Evolutionary conservation across 2,797 vertebrate species (phyloP), one percentile per base, ranked within the genome.

Genomic region (Xerus rutilus): DNA sequence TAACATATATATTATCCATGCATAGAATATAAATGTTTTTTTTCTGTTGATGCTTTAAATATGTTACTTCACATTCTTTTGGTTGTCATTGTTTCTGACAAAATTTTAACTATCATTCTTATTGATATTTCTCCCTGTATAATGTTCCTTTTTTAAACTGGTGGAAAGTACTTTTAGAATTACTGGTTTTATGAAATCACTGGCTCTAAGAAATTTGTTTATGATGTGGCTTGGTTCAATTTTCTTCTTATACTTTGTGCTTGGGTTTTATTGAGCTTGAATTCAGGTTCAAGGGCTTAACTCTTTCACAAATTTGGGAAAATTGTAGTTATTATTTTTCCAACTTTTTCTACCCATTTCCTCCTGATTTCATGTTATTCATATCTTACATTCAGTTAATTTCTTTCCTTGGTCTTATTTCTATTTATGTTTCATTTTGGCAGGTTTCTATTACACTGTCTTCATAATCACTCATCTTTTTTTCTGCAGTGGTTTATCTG

Each of bases 381-480:
- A 28, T 32, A 93, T 18, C 10, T 88, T 20, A 32, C 3, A 8
- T 18, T 45, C 21, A 25, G 23, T 62, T 70, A 18, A 39, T 30
- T 79, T 28, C 39, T 67, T 70, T 30, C 23, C 32, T 92, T 45
- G 28, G 28, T n/a, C 7, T 88, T 65, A 45, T 39, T 69, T 57
- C 3, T 30, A 39, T 39, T 39, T 39, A 15, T 81, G 57, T 57
- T 91, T 86, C 12, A 65, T 65, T 95, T 76, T 49, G 43, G 49
- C 43, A 87, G 83, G 39, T 62, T 83, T n/a, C n/a, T 88, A 21
- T 15, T 39, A 45, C n/a, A 67, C 17, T 69, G 10, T 69, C 13
- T 92, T 87, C 43, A 77, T 76, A 83, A 95, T 90, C n/a, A 72
- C 32, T 62, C 77, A 88, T 62, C 17, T 49, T 87, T 86, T 79